A percentile compares a stretch with the other conserved stretches of the same genome.
Conservation (phyloP, 2,113 vertebrate species). For the Sylvietta virens region DNA sequence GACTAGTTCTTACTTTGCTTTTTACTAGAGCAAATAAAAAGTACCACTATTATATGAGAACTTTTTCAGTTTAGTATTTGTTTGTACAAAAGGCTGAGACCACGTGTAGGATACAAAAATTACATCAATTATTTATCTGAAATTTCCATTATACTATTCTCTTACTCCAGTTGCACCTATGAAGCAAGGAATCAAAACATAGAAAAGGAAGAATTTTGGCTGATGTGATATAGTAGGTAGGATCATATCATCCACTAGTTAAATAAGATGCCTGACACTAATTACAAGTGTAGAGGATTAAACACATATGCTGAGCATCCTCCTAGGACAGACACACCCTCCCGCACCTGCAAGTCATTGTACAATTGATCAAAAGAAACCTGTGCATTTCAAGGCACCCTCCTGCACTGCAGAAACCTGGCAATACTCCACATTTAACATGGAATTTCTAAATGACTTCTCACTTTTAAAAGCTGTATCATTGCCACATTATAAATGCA, state of each 20-base stretch:
- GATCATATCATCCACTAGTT: not conserved
- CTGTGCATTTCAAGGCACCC: not conserved
- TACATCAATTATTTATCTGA: not conserved
- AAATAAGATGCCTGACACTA: not conserved
- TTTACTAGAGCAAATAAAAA: not conserved
- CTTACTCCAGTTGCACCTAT: not conserved
- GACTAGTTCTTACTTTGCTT: not conserved
- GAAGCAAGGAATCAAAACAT: not conserved
- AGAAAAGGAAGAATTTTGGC: not conserved
- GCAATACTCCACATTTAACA: not conserved
- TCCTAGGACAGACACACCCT: not conserved
- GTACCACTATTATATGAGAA: not conserved
- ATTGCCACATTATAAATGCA: not conserved
- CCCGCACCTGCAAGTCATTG: not conserved
- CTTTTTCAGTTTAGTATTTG: not conserved
- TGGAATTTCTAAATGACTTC: not conserved
- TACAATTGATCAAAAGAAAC: not conserved
- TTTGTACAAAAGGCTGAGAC: not conserved
- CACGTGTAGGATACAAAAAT: not conserved
- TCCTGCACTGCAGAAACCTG: not conserved
- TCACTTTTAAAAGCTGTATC: not conserved
- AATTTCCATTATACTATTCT: not conserved
- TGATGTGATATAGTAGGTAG: not conserved
- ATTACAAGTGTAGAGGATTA: not conserved
- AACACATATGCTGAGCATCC: not conserved